A percentile compares a stretch with the other conserved stretches of the same genome.
Conservation (phyloP, 2,888 invertebrate genomes). For the Caenorhabditis doughertyi region DNA sequence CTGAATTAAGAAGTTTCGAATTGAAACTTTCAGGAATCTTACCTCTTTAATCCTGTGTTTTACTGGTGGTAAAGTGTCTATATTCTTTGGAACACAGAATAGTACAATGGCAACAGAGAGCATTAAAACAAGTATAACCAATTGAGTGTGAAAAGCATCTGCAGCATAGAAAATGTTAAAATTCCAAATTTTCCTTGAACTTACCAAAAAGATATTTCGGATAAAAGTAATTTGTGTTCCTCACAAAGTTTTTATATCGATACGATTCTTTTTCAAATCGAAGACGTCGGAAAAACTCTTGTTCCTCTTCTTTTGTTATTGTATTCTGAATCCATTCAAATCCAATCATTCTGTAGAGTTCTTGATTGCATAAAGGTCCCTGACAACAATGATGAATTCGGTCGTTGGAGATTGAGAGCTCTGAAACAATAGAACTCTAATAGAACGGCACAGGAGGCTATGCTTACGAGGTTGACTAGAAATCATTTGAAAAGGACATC, state of each 20-base stretch:
- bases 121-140: neutral
- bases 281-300: constrained; percentile 18
- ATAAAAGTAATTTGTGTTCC: neutral
- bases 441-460: neutral
- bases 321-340: constrained; percentile 45
- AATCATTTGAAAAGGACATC: constrained; percentile 15
- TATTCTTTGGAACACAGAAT: neutral
- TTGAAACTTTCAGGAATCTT: neutral
- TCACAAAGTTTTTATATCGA: neutral
- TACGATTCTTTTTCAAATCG: constrained; percentile 2
- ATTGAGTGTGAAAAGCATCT: neutral
- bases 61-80: neutral
- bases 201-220: constrained; percentile 10
- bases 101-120: neutral
- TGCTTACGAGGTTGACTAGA: neutral
- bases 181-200: neutral
- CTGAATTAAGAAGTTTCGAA: neutral
- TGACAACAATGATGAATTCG: constrained; percentile 18
- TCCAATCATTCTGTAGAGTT: constrained; percentile 23
- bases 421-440: neutral
- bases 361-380: constrained; percentile 5
- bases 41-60: neutral
- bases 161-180: neutral
- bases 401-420: neutral
- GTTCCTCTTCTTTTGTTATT: constrained; percentile 5